These are phyloP conservation scores for Cryptomyrus ogoouensis DNA, from an alignment of 2,113 vertebrate genomes.

Conservation along the genomic window DNA sequence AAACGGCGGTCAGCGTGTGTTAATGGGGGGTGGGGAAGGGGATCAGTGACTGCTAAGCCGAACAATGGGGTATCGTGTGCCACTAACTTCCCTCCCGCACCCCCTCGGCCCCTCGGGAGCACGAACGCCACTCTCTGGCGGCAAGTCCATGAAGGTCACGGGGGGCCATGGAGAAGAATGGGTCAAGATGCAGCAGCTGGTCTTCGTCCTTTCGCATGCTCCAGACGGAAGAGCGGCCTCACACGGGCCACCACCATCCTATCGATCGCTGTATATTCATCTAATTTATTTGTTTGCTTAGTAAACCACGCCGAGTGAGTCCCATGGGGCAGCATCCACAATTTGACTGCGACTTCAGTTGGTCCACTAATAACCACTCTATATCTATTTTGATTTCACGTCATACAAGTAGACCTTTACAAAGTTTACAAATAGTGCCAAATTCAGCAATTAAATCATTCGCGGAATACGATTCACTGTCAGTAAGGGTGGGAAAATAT, in stretches of 20 bases:
- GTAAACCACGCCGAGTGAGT: slow-evolving; percentile 29
- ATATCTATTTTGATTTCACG: background rate
- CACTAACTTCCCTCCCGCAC: slow-evolving; percentile 54
- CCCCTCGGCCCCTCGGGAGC: slow-evolving; percentile 56
- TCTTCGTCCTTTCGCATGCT: slow-evolving; percentile 43
- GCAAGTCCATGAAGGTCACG: slow-evolving; percentile 52
- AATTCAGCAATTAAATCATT: background rate
- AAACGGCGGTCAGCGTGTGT: slow-evolving; percentile 43
- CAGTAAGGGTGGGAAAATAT: background rate
- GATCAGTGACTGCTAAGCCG: slow-evolving; percentile 55
- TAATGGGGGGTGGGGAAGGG: slow-evolving; percentile 28
- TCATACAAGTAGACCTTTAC: background rate
- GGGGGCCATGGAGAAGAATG: slow-evolving; percentile 37
- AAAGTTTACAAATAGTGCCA: background rate
- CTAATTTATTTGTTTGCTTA: slow-evolving; percentile 44
- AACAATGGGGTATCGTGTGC: slow-evolving; percentile 68
- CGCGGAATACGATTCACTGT: background rate
- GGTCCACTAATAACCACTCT: background rate
- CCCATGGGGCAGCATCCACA: slow-evolving; percentile 12
- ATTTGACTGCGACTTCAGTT: slow-evolving; percentile 7
- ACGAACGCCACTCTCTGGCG: slow-evolving; percentile 49
- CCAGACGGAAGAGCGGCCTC: slow-evolving; percentile 45
- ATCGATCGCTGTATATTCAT: slow-evolving; percentile 46
- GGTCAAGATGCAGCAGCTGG: slow-evolving; percentile 52
- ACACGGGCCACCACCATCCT: slow-evolving; percentile 39